Evolutionary conservation across 2,113 vertebrate species (phyloP).

Genomic region (Gambusia holbrooki): DNA sequence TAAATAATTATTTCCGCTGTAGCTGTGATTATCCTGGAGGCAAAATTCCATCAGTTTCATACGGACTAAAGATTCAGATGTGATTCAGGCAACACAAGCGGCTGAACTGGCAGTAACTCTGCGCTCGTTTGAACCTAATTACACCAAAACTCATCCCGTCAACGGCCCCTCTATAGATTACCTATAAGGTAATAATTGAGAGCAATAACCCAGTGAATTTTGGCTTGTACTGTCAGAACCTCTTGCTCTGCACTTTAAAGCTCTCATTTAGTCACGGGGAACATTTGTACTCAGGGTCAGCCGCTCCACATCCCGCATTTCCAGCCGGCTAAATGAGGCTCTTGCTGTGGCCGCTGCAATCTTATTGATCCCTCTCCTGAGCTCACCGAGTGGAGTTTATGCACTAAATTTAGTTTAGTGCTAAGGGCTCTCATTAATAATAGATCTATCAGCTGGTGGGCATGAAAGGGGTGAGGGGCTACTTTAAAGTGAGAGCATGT

Average conservation of each 20-base stretch:
- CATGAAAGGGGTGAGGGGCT: constrained; percentile 30
- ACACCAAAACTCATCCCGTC: constrained; percentile 52
- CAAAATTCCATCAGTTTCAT: constrained; percentile 29
- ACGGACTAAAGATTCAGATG: constrained; percentile 42
- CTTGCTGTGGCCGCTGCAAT: constrained; percentile 51
- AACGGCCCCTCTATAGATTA: constrained; percentile 68
- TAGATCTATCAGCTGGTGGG: constrained; percentile 67
- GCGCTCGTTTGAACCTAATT: constrained; percentile 68
- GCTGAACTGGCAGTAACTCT: constrained; percentile 62
- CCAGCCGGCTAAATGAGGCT: constrained; percentile 62
- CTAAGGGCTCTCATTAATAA: constrained; percentile 81
- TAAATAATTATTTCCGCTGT: constrained; percentile 55
- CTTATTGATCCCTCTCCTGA: constrained; percentile 66
- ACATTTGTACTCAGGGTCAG: constrained; percentile 54
- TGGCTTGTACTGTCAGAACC: constrained; percentile 54
- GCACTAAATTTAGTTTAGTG: constrained; percentile 78
- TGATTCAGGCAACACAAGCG: constrained; percentile 47
- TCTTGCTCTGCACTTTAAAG: constrained; percentile 23
- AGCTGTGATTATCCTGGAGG: constrained; percentile 36
- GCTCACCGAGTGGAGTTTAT: constrained; percentile 70
- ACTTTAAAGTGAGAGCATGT: constrained; percentile 39
- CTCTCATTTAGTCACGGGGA: constrained; percentile 38
- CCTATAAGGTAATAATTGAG: constrained; percentile 56
- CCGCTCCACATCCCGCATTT: constrained; percentile 55
- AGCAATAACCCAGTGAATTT: constrained; percentile 64